A percentile compares a stretch with the other conserved stretches of the same genome.
Conservation (phyloP, 2,888 invertebrate species). For the Drosophila subquinaria region DNA sequence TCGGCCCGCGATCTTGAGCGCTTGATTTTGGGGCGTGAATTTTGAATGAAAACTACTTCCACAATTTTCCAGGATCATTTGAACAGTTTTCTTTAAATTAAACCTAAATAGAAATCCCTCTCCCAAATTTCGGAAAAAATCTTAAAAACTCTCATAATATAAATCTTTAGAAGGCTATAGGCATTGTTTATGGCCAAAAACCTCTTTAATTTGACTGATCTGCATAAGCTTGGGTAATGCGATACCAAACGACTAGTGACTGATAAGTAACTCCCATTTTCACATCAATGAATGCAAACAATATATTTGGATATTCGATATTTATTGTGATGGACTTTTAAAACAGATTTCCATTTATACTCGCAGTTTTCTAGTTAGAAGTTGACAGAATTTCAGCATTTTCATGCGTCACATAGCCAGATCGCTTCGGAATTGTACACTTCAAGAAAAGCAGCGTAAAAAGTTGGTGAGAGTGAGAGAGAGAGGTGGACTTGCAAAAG, state of each 20-base stretch:
- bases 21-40: neutral
- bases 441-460: neutral
- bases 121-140: neutral
- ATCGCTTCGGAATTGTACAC: conserved; percentile 1
- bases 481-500: neutral
- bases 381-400: conserved; percentile 12
- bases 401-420: conserved; percentile 30
- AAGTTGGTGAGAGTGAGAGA: neutral
- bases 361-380: conserved; percentile 2
- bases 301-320: conserved; percentile 37
- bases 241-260: conserved; percentile 13
- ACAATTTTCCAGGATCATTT: neutral
- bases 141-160: too few relatives aligned
- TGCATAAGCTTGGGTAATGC: conserved; percentile 17
- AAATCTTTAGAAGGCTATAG: neutral
- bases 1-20: too few relatives aligned
- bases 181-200: neutral
- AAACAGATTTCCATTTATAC: conserved; percentile 46
- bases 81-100: neutral
- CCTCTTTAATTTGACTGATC: neutral
- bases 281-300: conserved; percentile 8
- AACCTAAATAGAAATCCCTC: too few relatives aligned
- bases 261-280: conserved; percentile 8
- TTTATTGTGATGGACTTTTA: conserved; percentile 25
- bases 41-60: neutral